A percentile compares a stretch with the other conserved stretches of the same genome.
phyloP scores from a whole-genome alignment of 2,797 vertebrate genomes.

The Myotis myotis region DNA sequence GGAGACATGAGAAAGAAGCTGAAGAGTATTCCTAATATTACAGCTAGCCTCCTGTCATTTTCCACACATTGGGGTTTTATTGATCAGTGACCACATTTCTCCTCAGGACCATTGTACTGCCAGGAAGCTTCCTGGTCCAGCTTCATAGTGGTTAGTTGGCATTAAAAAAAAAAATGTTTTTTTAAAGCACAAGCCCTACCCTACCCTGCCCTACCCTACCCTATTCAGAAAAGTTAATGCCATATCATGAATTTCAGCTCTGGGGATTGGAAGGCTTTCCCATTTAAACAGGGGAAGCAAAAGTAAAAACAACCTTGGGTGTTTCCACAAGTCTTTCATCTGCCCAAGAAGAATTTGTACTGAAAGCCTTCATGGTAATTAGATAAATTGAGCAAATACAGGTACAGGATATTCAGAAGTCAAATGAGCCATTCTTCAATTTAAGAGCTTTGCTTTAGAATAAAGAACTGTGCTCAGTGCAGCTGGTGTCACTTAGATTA shows the following conservation, averaged over 20 bases:
- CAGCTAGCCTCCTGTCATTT: slow-evolving; percentile 25
- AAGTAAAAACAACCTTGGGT: slow-evolving; percentile 28
- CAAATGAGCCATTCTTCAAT: slow-evolving; percentile 14
- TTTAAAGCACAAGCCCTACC: background rate
- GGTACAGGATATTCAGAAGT: slow-evolving; percentile 51
- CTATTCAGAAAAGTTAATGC: slow-evolving; percentile 19
- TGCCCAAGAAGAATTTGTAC: background rate
- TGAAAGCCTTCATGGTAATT: slow-evolving; percentile 55
- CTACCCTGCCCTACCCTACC: background rate
- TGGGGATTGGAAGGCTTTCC: background rate
- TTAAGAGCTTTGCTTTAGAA: slow-evolving; percentile 40
- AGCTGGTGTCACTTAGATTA: background rate
- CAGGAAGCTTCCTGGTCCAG: slow-evolving; percentile 27
- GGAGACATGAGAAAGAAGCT: slow-evolving; percentile 16
- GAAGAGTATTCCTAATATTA: background rate
- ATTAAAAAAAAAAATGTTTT: background rate
- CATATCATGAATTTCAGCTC: slow-evolving; percentile 11
- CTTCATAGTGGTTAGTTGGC: background rate
- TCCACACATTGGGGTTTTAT: slow-evolving; percentile 22
- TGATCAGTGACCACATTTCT: slow-evolving; percentile 43
- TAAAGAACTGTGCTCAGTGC: background rate
- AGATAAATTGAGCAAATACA: slow-evolving; percentile 52
- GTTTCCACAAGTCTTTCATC: slow-evolving; percentile 32
- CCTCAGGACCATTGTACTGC: background rate
- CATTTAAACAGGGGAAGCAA: slow-evolving; percentile 36